Base-by-base conservation (phyloP, 1,140 invertebrate species). In the Bombus consobrinus region DNA sequence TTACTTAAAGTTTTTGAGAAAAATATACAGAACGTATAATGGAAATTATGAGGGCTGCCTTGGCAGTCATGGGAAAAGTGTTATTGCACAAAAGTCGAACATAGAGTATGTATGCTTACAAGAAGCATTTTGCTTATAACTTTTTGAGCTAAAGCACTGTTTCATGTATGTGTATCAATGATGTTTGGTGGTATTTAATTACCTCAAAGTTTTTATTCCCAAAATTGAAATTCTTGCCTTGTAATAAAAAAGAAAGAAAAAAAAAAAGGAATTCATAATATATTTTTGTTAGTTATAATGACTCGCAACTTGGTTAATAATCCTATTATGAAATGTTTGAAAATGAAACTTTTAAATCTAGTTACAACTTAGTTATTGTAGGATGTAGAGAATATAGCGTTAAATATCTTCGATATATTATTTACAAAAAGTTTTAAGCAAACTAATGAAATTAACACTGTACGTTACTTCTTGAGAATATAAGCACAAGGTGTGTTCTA, bases 11-110 rank as follows among this genome's bases (percentile, higher is more conserved):
- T 86, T 87, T 86, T 83, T 79, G 82, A 86, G 22, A 68, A 80
- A 72, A 69, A 78, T 77, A 83, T 83, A 79, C 66, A 85, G 66
- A 71, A 80, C 77, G 69, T 84, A 77, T 78, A 77, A 89, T 85
- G 43, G 80, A 88, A 80, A 88, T 83, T 80, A 69, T 68, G 59
- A 89, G 74, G 53, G 32, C 18, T 80, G 74, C 12, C 53, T 28
- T 74, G 62, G 41, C 79, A 77, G 79, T 74, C 74, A 72, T 68
- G 85, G 62, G 73, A 68, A 82, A 90, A 85, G 59, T 81, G 66
- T 89, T 89, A 83, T 82, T 82, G 86, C 86, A 90, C 82, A 90
- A 90, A 72, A 81, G 83, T 71, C 82, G 85, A 83, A 81, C 25
- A 69, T 88, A 39, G 34, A 85, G 68, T 80, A 71, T 37, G 34